Evolutionary conservation across 2,888 invertebrate species (phyloP), one percentile per base, ranked within the genome.

Genomic region (Meloe dianella): DNA sequence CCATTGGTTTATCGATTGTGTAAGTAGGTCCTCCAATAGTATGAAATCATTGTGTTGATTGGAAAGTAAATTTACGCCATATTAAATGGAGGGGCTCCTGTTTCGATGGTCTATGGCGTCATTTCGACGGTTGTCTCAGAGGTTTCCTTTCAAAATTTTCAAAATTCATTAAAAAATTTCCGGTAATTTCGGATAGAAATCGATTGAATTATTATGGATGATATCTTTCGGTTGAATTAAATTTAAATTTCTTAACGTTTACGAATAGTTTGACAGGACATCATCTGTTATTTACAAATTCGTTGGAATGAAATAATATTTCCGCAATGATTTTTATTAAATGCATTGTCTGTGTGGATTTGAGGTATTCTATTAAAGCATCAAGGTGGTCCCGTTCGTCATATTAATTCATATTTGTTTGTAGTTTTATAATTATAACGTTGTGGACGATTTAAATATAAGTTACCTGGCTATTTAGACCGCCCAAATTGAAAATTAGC

Each of bases 331-430:
- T 41, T 6, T 10, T 35, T 5, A 14, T 35, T 35, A 14, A 6
- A 14, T 1, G 7, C 30, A 1, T 30, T 35, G 63, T 62, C 65
- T 56, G 68, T 65, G 65, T 41, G 64, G 68, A 65, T 68, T 68
- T 62, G 35, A 63, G 65, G 65, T 60, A 68, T 68, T 68, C 68
- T 66, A 68, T 68, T 68, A 68, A 68, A 32, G 54, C 64, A 35
- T 61, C 63, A 35, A 63, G 68, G 68, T 68, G 66, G 68, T 68
- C 68, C 66, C 68, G 66, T 68, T 68, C 66, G 64, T 68, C 68
- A 68, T 64, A 68, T 68, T 68, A 68, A 68, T 68, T 66, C 63
- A n/a, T n/a, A n/a, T n/a, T 60, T 63, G 47, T 47, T 47, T 41
- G 64, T 68, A 68, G 64, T 68, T 63, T 64, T 61, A 66, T 68